Conservation (phyloP, 2,797 vertebrate genomes). For the Pantherophis vulpinus region DNA sequence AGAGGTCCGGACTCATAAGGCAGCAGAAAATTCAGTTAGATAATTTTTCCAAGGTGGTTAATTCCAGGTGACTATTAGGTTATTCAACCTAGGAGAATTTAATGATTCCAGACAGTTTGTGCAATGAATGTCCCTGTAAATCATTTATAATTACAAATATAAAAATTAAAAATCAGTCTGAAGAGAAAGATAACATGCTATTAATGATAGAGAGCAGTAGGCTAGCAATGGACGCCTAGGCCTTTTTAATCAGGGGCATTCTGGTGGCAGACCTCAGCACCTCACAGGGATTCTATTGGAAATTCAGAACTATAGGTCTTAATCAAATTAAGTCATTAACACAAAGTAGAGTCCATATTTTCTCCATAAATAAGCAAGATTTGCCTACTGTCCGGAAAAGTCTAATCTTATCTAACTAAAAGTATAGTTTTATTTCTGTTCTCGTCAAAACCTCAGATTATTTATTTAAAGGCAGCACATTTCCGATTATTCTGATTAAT, state of each 20-base stretch:
- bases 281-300: constrained; percentile 42
- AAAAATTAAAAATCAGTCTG: constrained; percentile 85
- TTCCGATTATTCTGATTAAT: not conserved
- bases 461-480: not conserved
- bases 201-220: constrained; percentile 76
- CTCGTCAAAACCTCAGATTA: not conserved
- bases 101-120: constrained; percentile 83
- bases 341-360: constrained; percentile 23
- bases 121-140: constrained; percentile 85
- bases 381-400: not conserved
- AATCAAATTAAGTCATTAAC: constrained; percentile 44
- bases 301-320: constrained; percentile 48
- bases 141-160: constrained; percentile 80
- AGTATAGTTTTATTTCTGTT: constrained; percentile 5
- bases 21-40: constrained; percentile 66
- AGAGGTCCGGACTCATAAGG: constrained; percentile 56
- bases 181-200: constrained; percentile 80
- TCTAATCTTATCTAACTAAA: not conserved
- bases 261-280: constrained; percentile 67
- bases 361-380: constrained; percentile 4
- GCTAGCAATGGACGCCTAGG: constrained; percentile 66
- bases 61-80: constrained; percentile 84
- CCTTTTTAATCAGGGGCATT: constrained; percentile 73
- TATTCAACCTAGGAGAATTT: constrained; percentile 89
- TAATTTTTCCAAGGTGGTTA: constrained; percentile 72